phyloP scores from a whole-genome alignment of 2,113 vertebrate genomes.

The Toxostoma redivivum region DNA sequence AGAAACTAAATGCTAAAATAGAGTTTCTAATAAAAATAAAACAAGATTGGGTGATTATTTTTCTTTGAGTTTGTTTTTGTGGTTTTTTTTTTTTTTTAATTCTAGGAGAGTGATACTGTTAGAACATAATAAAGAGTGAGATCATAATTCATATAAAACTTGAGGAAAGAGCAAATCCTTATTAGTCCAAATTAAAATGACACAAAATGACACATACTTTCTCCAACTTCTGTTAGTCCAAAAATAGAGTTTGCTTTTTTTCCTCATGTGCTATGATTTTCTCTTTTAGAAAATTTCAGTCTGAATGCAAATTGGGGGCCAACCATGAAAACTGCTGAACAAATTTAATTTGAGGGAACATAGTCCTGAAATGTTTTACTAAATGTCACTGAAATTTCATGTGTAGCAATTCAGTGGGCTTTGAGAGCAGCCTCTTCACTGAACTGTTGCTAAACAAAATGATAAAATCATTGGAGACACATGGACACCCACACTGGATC shows the following conservation, averaged over 20 bases:
- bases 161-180: constrained; percentile 16
- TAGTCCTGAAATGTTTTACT: constrained; percentile 6
- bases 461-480: constrained; percentile 23
- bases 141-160: constrained; percentile 23
- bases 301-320: constrained; percentile 2
- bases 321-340: constrained; percentile 1
- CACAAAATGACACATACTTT: background rate
- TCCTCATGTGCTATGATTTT: background rate
- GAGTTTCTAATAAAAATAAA: constrained; percentile 64
- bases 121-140: constrained; percentile 1
- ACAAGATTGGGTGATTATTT: constrained; percentile 28
- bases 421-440: background rate
- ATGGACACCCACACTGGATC: constrained; percentile 21
- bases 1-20: constrained; percentile 54
- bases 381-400: constrained; percentile 46
- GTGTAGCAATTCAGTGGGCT: background rate
- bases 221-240: background rate
- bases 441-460: constrained; percentile 37
- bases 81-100: background rate
- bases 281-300: background rate
- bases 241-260: background rate
- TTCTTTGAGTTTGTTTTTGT: background rate
- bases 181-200: constrained; percentile 33
- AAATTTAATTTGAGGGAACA: constrained; percentile 26
- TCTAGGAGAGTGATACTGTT: constrained; percentile 9